Conservation (phyloP, 2,888 invertebrate genomes). For the Eueremaeus valkanovi region DNA sequence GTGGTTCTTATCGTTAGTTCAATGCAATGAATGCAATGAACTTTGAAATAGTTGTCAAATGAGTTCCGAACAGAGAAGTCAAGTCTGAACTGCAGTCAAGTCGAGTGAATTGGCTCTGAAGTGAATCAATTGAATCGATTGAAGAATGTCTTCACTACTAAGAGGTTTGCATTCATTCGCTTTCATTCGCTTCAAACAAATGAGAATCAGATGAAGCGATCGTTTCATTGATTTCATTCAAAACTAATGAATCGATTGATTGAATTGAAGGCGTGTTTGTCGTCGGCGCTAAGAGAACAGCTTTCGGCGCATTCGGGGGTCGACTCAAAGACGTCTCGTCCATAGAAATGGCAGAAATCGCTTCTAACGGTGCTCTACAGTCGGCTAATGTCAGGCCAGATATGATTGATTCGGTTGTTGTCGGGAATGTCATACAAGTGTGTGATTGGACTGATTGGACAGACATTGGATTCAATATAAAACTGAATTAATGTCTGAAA, state of each 20-base stretch:
- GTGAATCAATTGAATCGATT: too few species aligned
- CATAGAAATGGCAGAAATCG: slow-evolving; percentile 70
- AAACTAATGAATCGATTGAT: not conserved
- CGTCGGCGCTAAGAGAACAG: slow-evolving; percentile 92
- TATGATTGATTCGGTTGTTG: slow-evolving; percentile 77
- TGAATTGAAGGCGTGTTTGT: slow-evolving; percentile 81
- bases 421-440: slow-evolving; percentile 83
- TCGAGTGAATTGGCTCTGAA: too few species aligned
- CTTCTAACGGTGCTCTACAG: slow-evolving; percentile 71
- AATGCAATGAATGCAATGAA: too few species aligned
- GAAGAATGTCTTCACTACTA: not conserved
- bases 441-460: not conserved
- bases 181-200: too few species aligned
- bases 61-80: too few species aligned
- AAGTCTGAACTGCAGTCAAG: too few species aligned
- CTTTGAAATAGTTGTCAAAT: too few species aligned
- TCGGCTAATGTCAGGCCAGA: slow-evolving; percentile 77
- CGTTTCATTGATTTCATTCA: not conserved
- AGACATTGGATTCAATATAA: not conserved
- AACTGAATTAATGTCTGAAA: not conserved
- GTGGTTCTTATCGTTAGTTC: too few species aligned
- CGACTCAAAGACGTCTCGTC: slow-evolving; percentile 55
- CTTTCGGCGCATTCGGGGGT: slow-evolving; percentile 87
- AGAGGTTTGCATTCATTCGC: not conserved
- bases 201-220: too few species aligned